Percentiles rank a stretch among this genome's conserved stretches.
phyloP scores from a whole-genome alignment of 2,113 vertebrate species.

The Cheilinus undulatus region DNA sequence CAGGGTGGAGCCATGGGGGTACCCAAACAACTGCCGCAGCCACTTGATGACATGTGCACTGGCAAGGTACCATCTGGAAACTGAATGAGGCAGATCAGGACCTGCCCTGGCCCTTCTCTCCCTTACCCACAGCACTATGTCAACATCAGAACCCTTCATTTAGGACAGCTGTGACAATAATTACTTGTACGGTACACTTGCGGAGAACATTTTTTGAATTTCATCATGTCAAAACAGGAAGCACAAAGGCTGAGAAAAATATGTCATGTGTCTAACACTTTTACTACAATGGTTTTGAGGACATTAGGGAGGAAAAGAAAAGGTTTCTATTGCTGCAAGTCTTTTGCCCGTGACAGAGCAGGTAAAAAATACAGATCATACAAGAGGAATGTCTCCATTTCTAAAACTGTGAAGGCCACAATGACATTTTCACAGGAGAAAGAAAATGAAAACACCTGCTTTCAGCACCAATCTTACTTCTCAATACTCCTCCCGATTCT shows the following conservation, averaged over 20 bases:
- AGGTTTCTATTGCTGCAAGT: neutral
- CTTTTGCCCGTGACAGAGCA: slow-evolving; percentile 1
- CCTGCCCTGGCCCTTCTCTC: slow-evolving; percentile 65
- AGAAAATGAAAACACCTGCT: slow-evolving; percentile 44
- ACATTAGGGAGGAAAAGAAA: slow-evolving; percentile 6
- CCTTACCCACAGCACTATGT: slow-evolving; percentile 47
- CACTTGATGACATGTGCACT: slow-evolving; percentile 78
- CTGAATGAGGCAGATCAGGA: slow-evolving; percentile 75
- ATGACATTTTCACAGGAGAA: neutral
- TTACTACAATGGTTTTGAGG: neutral
- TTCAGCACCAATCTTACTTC: slow-evolving; percentile 1
- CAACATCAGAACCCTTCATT: slow-evolving; percentile 73
- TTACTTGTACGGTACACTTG: slow-evolving; percentile 60
- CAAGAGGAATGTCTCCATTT: neutral
- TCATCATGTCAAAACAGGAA: slow-evolving; percentile 60
- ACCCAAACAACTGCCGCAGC: slow-evolving; percentile 77
- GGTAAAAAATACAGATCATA: neutral
- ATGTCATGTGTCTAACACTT: neutral
- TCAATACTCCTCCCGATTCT: neutral
- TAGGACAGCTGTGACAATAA: slow-evolving; percentile 70
- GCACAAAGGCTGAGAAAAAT: slow-evolving; percentile 30
- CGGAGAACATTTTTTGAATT: slow-evolving; percentile 51
- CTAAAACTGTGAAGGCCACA: neutral
- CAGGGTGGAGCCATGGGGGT: slow-evolving; percentile 68
- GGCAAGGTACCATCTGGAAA: slow-evolving; percentile 78